Evolutionary conservation across 1,140 invertebrate genomes (phyloP).

Genomic region (Tetraneura akinire): DNA sequence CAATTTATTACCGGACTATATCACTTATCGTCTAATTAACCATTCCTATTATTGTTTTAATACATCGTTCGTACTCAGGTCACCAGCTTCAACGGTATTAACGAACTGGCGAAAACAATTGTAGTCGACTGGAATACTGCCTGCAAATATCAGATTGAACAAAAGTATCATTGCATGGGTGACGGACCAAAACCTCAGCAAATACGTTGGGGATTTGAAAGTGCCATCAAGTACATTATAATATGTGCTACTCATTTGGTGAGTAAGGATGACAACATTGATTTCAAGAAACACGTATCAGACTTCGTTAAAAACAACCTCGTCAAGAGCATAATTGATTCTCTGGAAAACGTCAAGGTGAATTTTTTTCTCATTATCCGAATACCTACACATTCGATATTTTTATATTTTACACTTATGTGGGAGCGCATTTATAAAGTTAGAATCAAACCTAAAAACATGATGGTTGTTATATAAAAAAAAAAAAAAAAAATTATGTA

Average conservation of each 20-base stretch:
- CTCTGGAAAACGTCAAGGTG: background rate
- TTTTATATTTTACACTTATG: no score
- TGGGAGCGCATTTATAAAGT: no score
- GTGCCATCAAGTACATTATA: slow-evolving; percentile 1
- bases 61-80: background rate
- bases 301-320: background rate
- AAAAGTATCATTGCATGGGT: background rate
- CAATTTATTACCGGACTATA: no score
- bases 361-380: background rate
- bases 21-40: no score
- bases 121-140: background rate
- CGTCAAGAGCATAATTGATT: background rate
- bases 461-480: no score
- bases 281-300: background rate
- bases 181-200: background rate
- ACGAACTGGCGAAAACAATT: background rate
- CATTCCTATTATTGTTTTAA: no score
- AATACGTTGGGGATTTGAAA: background rate
- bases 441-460: no score
- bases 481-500: no score
- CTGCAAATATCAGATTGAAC: background rate
- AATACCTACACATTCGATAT: no score
- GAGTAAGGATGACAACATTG: background rate
- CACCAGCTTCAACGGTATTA: no score
- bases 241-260: background rate